Conservation (phyloP, 2,113 vertebrate genomes). For the Dasyurus viverrinus region DNA sequence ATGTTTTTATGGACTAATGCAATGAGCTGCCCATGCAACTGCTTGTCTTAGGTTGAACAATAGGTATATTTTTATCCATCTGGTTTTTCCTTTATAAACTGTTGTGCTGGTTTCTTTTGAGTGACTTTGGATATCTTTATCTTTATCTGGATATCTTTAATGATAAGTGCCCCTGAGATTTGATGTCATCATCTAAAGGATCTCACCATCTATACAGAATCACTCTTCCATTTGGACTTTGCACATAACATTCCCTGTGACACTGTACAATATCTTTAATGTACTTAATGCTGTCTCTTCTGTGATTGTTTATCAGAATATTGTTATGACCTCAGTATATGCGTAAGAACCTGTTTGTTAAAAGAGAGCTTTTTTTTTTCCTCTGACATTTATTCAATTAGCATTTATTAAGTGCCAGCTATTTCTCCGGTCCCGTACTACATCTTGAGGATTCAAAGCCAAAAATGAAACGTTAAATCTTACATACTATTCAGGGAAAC, state of each 20-base stretch:
- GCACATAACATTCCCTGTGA: background rate
- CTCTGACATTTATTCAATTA: background rate
- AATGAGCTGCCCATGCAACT: background rate
- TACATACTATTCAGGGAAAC: background rate
- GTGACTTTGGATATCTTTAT: background rate
- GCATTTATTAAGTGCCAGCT: background rate
- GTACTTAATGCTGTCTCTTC: background rate
- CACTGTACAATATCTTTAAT: background rate
- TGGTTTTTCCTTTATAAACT: background rate
- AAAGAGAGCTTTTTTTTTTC: background rate
- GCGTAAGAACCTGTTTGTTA: background rate
- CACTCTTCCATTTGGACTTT: background rate
- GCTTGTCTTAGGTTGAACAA: background rate
- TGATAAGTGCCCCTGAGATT: background rate
- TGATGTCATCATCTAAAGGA: background rate
- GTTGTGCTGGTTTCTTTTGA: background rate
- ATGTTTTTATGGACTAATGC: background rate
- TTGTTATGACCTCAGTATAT: background rate
- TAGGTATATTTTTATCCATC: background rate
- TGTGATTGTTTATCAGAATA: background rate
- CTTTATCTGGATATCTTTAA: too few relatives aligned
- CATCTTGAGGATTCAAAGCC: background rate
- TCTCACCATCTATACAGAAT: background rate
- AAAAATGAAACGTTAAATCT: background rate
- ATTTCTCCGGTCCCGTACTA: background rate